Conservation (phyloP, 2,888 invertebrate genomes). For the Heliconius hortense region DNA sequence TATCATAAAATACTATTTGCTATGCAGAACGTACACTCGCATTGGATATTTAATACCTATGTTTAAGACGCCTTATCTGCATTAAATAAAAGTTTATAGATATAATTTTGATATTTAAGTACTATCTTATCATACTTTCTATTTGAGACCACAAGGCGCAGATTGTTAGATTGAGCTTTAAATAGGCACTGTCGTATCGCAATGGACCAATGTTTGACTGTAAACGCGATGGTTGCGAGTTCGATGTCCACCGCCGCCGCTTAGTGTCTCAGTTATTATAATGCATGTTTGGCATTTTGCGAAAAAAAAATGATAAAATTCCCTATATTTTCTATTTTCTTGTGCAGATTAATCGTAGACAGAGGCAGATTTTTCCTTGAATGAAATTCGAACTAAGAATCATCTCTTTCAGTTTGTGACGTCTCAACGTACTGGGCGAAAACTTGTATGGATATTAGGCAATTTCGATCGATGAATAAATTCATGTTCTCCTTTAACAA, state of each 20-base stretch:
- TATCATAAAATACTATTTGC: slow-evolving; percentile 15
- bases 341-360: not conserved
- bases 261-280: not conserved
- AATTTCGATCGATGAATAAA: too few species aligned
- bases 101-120: slow-evolving; percentile 16
- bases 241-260: not conserved
- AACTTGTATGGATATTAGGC: too few species aligned
- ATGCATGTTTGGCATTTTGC: not conserved
- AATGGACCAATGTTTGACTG: not conserved
- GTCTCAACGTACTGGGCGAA: too few species aligned
- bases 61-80: not conserved
- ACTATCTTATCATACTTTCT: slow-evolving; percentile 13
- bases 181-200: not conserved
- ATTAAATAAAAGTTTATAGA: slow-evolving; percentile 12
- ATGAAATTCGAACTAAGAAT: too few species aligned
- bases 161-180: not conserved
- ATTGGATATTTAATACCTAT: slow-evolving; percentile 9
- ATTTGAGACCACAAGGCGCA: not conserved
- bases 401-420: too few species aligned
- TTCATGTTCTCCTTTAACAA: not conserved
- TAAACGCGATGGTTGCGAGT: not conserved
- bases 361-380: not conserved
- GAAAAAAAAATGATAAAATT: not conserved
- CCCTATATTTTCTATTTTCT: too few species aligned
- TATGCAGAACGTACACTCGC: not conserved